Percentiles rank a stretch among this genome's conserved stretches.
Conservation (phyloP, 2,888 invertebrate species). For the Macrostomum cliftonense region DNA sequence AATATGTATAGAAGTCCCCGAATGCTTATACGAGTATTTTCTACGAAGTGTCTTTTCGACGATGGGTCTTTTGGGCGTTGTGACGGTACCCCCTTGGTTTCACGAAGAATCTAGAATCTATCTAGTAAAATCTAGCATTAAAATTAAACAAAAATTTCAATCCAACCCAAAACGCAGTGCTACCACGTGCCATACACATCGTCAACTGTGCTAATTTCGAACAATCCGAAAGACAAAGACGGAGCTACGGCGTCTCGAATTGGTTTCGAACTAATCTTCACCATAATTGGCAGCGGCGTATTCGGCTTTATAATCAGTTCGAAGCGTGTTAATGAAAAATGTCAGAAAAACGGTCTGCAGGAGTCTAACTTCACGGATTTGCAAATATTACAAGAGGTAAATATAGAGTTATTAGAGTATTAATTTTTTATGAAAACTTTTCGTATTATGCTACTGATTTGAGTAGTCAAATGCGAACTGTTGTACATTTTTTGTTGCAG, state of each 20-base stretch:
- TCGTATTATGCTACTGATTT: neutral
- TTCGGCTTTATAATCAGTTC: slow-evolving; percentile 19
- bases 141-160: too few species aligned
- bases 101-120: too few species aligned
- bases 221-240: slow-evolving; percentile 23
- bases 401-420: neutral
- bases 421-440: too few species aligned
- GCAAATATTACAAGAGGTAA: slow-evolving; percentile 15
- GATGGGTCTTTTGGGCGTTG: too few species aligned
- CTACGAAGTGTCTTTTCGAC: too few species aligned
- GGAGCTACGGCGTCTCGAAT: slow-evolving; percentile 25
- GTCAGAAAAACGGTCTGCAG: slow-evolving; percentile 5
- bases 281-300: slow-evolving; percentile 21
- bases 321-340: slow-evolving; percentile 14
- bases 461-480: too few species aligned
- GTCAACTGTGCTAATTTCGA: slow-evolving; percentile 25
- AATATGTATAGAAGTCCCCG: too few species aligned
- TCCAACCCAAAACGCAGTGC: neutral
- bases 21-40: too few species aligned
- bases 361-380: slow-evolving; percentile 9
- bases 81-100: too few species aligned
- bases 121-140: too few species aligned
- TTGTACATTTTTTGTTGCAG: slow-evolving; percentile 11
- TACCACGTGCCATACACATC: slow-evolving; percentile 30
- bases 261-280: slow-evolving; percentile 24